Conservation (phyloP, 1,140 invertebrate species). For the Drosophila nigrodunni region DNA sequence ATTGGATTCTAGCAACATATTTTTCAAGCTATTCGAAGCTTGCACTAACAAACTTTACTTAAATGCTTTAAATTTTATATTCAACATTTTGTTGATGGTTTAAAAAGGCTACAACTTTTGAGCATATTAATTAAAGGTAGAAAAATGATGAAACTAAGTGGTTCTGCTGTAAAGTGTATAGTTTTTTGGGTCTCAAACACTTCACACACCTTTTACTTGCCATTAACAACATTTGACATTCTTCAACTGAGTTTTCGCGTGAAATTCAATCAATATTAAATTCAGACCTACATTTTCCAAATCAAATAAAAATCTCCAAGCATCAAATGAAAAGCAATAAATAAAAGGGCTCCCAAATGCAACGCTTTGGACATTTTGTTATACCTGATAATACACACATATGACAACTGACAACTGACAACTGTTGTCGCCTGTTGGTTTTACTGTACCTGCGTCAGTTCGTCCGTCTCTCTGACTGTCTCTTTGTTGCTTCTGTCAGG, state of each 20-base stretch:
- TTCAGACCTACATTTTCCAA: background rate
- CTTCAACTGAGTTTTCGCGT: background rate
- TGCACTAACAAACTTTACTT: too few species aligned
- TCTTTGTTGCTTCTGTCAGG: conserved; percentile 8
- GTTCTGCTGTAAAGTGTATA: too few species aligned
- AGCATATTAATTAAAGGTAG: too few species aligned
- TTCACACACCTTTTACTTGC: background rate
- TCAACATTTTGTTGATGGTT: too few species aligned
- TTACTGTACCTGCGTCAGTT: too few species aligned
- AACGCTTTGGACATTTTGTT: conserved; percentile 5
- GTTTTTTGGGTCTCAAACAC: background rate
- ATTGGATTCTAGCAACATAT: background rate
- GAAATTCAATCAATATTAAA: conserved; percentile 7
- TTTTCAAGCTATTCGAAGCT: background rate
- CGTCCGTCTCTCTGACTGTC: background rate
- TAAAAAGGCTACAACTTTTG: too few species aligned
- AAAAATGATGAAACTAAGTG: too few species aligned
- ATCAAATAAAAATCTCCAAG: conserved; percentile 1
- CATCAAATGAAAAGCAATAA: conserved; percentile 23
- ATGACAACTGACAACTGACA: conserved; percentile 23
- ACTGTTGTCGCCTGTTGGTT: conserved; percentile 15
- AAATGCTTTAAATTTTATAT: too few species aligned
- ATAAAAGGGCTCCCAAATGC: background rate
- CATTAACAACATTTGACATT: background rate
- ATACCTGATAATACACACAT: conserved; percentile 15